These are phyloP conservation scores for Cheirogaleus major DNA, from an alignment of 2,797 vertebrate species.

Conservation along the genomic window DNA sequence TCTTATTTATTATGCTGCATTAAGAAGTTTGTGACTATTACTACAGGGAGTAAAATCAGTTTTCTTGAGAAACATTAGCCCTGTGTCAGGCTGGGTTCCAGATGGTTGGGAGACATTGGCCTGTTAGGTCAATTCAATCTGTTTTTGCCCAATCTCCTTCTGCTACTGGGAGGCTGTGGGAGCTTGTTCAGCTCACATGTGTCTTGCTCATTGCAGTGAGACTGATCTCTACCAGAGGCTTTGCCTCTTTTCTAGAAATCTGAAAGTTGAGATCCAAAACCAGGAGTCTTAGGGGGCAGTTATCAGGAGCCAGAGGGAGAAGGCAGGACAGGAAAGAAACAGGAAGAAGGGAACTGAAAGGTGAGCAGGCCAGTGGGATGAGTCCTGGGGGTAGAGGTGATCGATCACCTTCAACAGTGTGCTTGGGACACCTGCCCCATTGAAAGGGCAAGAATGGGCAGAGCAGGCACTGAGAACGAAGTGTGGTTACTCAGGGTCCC, in stretches of 20 bases:
- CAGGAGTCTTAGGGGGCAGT: neutral
- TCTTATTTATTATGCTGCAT: neutral
- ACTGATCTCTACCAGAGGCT: neutral
- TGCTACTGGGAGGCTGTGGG: neutral
- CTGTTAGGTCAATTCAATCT: neutral
- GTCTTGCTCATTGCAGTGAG: neutral
- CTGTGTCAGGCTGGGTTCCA: neutral
- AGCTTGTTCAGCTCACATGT: neutral
- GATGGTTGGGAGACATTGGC: neutral
- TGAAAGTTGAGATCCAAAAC: neutral
- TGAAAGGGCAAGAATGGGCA: neutral
- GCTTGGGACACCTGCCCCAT: neutral
- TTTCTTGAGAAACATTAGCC: neutral
- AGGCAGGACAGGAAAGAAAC: neutral
- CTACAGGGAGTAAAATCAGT: neutral
- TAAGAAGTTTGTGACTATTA: neutral
- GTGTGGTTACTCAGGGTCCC: neutral
- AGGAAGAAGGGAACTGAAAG: neutral
- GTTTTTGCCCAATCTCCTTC: neutral
- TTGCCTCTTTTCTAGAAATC: neutral
- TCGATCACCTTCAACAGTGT: neutral
- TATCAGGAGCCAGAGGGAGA: neutral
- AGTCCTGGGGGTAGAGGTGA: accelerated
- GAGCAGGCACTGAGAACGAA: neutral
- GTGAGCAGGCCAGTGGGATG: neutral